Percentiles rank a stretch among this genome's conserved stretches.
Evolutionary conservation across 1,140 invertebrate genomes (phyloP).

Genomic region (Dufourea novaeangliae): DNA sequence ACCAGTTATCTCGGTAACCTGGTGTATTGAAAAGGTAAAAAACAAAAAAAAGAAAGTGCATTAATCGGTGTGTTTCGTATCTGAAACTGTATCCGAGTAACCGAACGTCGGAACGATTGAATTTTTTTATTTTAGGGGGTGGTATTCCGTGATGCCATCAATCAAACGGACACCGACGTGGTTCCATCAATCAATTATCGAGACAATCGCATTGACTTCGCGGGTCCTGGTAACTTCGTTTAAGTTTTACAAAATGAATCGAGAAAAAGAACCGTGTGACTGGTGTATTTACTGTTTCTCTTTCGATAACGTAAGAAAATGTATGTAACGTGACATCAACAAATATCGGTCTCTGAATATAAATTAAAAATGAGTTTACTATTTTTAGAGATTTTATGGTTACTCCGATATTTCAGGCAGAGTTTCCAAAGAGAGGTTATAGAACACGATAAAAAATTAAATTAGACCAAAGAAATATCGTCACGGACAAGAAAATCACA

Average conservation of each 20-base stretch:
- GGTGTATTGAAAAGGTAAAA: background rate
- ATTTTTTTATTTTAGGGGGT: background rate
- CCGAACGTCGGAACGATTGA: background rate
- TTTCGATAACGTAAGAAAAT: too few species aligned
- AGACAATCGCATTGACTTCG: background rate
- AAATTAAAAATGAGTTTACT: too few species aligned
- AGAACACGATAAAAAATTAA: too few species aligned
- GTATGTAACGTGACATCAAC: too few species aligned
- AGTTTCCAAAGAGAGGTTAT: too few species aligned
- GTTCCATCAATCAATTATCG: slow-evolving; percentile 7
- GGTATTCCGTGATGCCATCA: background rate
- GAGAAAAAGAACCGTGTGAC: background rate
- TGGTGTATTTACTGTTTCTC: too few species aligned
- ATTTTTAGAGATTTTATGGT: too few species aligned
- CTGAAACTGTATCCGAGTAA: background rate
- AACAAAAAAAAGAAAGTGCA: background rate
- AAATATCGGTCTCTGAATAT: too few species aligned
- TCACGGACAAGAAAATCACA: too few species aligned
- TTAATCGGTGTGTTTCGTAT: background rate
- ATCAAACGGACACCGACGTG: background rate
- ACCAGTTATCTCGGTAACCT: background rate
- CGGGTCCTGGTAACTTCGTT: too few species aligned
- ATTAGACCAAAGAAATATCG: too few species aligned
- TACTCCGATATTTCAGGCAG: too few species aligned
- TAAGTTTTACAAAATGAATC: background rate